These are phyloP conservation scores for Crambe crambe DNA, from an alignment of 37 sponge, comb jelly and placozoan species.

Conservation along the genomic window DNA sequence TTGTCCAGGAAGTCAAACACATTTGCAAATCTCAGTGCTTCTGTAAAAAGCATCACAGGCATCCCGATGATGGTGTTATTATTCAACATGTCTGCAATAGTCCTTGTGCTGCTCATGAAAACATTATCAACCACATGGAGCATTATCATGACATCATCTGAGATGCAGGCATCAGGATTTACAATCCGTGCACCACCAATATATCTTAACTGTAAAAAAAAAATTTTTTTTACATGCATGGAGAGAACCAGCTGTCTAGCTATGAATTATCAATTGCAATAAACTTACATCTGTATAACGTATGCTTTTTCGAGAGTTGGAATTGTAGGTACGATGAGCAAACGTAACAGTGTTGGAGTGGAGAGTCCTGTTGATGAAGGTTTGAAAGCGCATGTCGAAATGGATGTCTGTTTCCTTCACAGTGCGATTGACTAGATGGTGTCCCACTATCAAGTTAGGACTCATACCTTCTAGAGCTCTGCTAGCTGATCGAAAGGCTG, in stretches of 20 bases:
- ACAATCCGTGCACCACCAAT: constrained; percentile 44
- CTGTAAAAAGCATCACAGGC: constrained; percentile 18
- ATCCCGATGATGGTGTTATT: constrained; percentile 1
- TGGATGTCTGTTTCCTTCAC: constrained; percentile 3
- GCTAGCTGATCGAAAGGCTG: constrained; percentile 23
- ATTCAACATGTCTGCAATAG: constrained; percentile 36
- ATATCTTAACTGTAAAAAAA: constrained; percentile 25
- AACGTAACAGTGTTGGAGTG: constrained; percentile 19
- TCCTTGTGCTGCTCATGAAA: constrained; percentile 27
- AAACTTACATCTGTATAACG: constrained; percentile 5
- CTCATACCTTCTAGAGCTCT: background rate
- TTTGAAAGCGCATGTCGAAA: background rate
- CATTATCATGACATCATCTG: background rate
- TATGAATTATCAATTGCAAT: background rate
- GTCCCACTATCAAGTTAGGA: constrained; percentile 19
- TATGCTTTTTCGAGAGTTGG: background rate
- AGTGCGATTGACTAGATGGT: constrained; percentile 36
- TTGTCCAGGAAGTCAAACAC: constrained; percentile 33
- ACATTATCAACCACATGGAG: constrained; percentile 55
- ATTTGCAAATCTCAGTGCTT: constrained; percentile 14
- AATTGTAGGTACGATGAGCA: background rate
- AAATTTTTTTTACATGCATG: background rate
- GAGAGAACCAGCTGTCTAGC: background rate
- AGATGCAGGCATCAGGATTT: constrained; percentile 31
- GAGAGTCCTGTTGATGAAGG: background rate